These are phyloP conservation scores for Nipponia nippon DNA, from an alignment of 2,113 vertebrate species.

Conservation along the genomic window DNA sequence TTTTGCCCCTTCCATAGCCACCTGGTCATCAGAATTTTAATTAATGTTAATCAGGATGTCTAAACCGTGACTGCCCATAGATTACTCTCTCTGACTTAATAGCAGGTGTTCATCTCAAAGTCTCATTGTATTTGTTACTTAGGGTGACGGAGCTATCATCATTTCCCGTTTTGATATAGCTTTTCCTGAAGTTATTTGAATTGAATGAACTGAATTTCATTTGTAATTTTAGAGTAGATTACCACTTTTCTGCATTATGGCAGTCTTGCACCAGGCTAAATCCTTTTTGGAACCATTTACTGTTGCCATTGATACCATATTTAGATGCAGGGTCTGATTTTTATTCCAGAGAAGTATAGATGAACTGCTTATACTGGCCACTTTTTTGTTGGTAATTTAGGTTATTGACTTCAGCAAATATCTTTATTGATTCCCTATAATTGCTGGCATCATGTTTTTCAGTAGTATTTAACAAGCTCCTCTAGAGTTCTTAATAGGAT, in stretches of 20 bases:
- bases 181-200: background rate
- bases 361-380: background rate
- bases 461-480: background rate
- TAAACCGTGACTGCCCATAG: background rate
- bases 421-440: conserved; percentile 29
- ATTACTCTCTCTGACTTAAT: background rate
- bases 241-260: background rate
- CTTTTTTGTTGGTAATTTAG: background rate
- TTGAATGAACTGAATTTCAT: background rate
- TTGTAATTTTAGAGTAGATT: background rate
- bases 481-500: background rate
- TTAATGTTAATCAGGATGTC: conserved; percentile 12
- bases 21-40: conserved; percentile 43
- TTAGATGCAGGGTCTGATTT: background rate
- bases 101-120: background rate
- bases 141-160: background rate
- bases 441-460: background rate
- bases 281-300: background rate
- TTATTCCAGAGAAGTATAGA: background rate
- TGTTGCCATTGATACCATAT: background rate
- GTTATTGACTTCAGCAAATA: conserved; percentile 20
- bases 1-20: background rate
- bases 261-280: background rate
- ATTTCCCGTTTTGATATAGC: background rate
- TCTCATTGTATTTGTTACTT: background rate